Evolutionary conservation across 2,113 vertebrate species (phyloP), one percentile per base, ranked within the genome.

Genomic region (Microtus oregoni): DNA sequence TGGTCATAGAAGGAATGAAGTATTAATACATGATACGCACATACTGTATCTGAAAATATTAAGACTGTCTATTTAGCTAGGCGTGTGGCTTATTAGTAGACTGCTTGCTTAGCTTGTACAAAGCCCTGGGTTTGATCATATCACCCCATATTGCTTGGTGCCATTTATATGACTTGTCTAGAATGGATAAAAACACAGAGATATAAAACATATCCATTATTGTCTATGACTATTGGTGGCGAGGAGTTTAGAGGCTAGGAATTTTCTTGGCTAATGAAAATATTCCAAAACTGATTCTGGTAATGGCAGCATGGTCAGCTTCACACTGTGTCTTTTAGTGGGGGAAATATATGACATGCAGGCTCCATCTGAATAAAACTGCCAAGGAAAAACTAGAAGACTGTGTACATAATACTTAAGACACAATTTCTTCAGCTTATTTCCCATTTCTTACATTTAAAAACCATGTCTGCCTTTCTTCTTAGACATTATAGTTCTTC

Each of bases 331-430:
- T 12, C 65, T 3, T 61, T 81, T 24, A 61, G 7, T 52, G 41
- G 20, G 79, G 50, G 81, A 76, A 65, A 65, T 41, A 68, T 28
- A 12, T 72, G 32, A 8, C 28, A n/a, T 70, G 12, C 77, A 61
- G 82, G 41, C 82, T 77, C 41, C 81, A 82, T 82, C n/a, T 95
- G 38, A 85, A 85, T 78, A 89, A 90, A 95, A 12, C 3, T 61
- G 1, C 87, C 87, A 83, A 44, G n/a, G 70, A 87, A 76, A 88
- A 41, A 1, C 41, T 89, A 76, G 87, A 85, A 35, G 94, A 94
- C 58, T 82, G 19, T 78, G 50, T 47, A 75, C 3, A 35, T 92
- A 10, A 55, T 85, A 38, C 0, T 50, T 26, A 78, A 87, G 68
- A 73, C 47, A 61, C 14, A 58, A 55, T 68, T 47, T 90, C 30